Evolutionary conservation across 2,888 invertebrate genomes (phyloP), one percentile per base, ranked within the genome.

Genomic region (Rhamphomyia laevipes): DNA sequence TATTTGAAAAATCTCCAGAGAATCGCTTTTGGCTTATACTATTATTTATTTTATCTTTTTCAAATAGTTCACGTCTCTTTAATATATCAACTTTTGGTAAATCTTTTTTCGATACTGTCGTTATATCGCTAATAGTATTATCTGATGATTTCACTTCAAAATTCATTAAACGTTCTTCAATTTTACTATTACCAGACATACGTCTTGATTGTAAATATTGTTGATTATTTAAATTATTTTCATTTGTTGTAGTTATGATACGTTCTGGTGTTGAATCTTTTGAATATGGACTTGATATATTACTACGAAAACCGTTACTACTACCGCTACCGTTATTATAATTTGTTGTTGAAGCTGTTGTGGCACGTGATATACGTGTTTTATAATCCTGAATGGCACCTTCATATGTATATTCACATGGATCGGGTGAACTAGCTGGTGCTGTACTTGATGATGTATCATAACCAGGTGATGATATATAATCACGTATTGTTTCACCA

Each of bases 351-450:
- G 30, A 46, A 40, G 43, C 38, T 40, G 43, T 40, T 49, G 57
- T 60, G 30, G 77, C 77, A 59, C 77, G 74, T 37, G 80, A 78
- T 59, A 82, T 86, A 57, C 86, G 77, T 46, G 86, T 84, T 59
- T 88, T 84, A 69, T 90, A 90, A 58, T 86, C 84, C 63, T 89
- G 84, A 58, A 89, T 89, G 59, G 89, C 88, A 59, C 86, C 83
- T 68, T 90, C 89, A 66, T 88, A 90, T 0, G 88, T 88, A 68
- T 88, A 89, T 66, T 88, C 87, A 61, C 85, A 79, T 31, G 80
- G 79, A 67, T 82, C 81, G 2, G 82, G 80, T 42, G 83, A 80
- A 63, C 79, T 81, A 57, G 78, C 77, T 41, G 80, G 80, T 57
- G 78, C 80, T 48, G 80, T 81, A 59, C 79, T 82, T 55, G 78